Conservation (phyloP, 2,797 vertebrate species). For the Pseudochirops cupreus region DNA sequence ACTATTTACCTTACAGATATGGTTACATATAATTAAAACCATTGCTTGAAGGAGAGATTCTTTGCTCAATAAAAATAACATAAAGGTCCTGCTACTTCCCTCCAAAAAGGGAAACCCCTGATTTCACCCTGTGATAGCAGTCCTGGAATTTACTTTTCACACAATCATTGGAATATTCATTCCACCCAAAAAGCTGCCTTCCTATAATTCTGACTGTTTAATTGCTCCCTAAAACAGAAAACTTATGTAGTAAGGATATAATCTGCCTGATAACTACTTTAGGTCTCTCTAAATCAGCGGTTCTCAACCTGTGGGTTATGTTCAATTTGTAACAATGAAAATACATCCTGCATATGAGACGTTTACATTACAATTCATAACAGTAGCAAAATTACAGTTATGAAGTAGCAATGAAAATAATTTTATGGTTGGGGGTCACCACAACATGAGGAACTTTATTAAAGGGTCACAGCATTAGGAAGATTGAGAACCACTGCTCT, state of each 20-base stretch:
- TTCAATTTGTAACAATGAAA: too few species aligned
- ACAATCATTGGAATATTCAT: not conserved
- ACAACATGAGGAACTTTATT: too few species aligned
- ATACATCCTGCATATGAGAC: too few species aligned
- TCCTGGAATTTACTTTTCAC: not conserved
- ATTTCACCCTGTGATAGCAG: not conserved
- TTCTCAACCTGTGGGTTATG: too few species aligned
- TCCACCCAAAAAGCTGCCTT: not conserved
- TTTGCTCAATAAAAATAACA: not conserved
- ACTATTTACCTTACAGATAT: not conserved
- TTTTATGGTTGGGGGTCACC: too few species aligned
- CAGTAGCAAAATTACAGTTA: too few species aligned
- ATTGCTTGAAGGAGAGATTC: not conserved
- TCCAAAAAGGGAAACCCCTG: not conserved
- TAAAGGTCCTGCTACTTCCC: not conserved
- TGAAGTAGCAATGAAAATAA: too few species aligned
- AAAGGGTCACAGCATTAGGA: too few species aligned
- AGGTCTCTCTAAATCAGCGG: not conserved
- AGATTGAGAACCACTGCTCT: too few species aligned
- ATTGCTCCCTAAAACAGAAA: not conserved
- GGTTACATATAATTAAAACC: not conserved
- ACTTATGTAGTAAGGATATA: not conserved
- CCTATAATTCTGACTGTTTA: not conserved
- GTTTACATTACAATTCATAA: too few species aligned
- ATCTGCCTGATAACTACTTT: not conserved